These are phyloP conservation scores for Aricia agestis DNA, from an alignment of 1,140 invertebrate genomes.

Conservation along the genomic window DNA sequence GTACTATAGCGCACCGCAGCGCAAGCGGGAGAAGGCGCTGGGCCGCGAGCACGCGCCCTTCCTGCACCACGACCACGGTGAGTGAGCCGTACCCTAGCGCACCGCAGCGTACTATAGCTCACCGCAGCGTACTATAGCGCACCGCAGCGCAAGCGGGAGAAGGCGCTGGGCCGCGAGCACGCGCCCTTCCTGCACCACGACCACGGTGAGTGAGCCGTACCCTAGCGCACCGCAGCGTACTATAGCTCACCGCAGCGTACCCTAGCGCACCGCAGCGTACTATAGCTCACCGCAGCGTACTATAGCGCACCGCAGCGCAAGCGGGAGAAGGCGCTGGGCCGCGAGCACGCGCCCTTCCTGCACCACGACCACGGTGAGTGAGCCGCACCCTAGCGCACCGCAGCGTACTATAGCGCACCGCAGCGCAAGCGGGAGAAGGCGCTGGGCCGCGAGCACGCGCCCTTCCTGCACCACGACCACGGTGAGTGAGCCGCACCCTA, in stretches of 20 bases:
- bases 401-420: too few species aligned
- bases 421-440: slow-evolving; percentile 93
- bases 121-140: too few species aligned
- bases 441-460: slow-evolving; percentile 80
- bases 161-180: slow-evolving; percentile 84
- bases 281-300: not conserved
- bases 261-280: not conserved
- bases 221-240: not conserved
- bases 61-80: slow-evolving; percentile 81
- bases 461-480: slow-evolving; percentile 82
- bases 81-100: slow-evolving; percentile 10
- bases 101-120: not conserved
- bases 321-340: slow-evolving; percentile 88
- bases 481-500: slow-evolving; percentile 49
- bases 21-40: slow-evolving; percentile 90
- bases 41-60: slow-evolving; percentile 83
- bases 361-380: slow-evolving; percentile 79
- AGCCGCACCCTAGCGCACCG: not conserved
- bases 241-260: not conserved
- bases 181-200: slow-evolving; percentile 83
- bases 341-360: slow-evolving; percentile 83
- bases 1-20: not conserved
- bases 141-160: slow-evolving; percentile 95
- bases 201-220: slow-evolving; percentile 61
- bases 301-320: too few species aligned